Evolutionary conservation across 2,888 invertebrate species (phyloP).

Genomic region (Saturnia japonica): DNA sequence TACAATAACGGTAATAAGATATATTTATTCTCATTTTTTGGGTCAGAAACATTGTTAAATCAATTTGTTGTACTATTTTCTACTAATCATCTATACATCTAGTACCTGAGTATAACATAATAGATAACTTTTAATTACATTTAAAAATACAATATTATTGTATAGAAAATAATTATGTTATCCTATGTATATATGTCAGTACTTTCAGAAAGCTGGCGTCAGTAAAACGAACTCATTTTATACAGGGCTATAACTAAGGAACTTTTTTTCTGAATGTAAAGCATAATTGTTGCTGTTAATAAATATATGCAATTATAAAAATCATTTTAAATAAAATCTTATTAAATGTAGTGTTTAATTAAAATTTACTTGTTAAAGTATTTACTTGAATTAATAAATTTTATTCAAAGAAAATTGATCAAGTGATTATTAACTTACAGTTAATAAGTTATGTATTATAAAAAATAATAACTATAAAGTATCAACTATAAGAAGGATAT

Average conservation of each 20-base stretch:
- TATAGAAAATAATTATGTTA: constrained; percentile 2
- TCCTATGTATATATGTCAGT: constrained; percentile 10
- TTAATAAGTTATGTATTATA: too few relatives aligned
- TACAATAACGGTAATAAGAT: too few relatives aligned
- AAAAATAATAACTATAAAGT: too few relatives aligned
- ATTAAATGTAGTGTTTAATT: background rate
- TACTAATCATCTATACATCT: too few relatives aligned
- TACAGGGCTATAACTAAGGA: background rate
- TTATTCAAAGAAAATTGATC: too few relatives aligned
- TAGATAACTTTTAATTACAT: background rate
- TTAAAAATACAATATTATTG: background rate
- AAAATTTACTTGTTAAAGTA: background rate
- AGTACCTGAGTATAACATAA: background rate
- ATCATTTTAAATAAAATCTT: background rate
- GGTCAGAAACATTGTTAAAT: too few relatives aligned
- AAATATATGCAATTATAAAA: background rate
- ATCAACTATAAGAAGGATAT: too few relatives aligned
- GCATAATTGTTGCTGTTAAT: background rate
- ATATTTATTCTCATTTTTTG: too few relatives aligned
- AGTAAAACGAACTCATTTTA: constrained; percentile 3
- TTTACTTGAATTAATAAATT: background rate
- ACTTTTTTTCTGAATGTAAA: background rate
- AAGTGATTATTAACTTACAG: too few relatives aligned
- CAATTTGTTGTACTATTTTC: too few relatives aligned
- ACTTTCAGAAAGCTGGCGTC: constrained; percentile 13